A percentile compares a stretch with the other conserved stretches of the same genome.
These are phyloP conservation scores for Parascotia fuliginaria DNA, from an alignment of 2,888 invertebrate genomes.

Conservation along the genomic window DNA sequence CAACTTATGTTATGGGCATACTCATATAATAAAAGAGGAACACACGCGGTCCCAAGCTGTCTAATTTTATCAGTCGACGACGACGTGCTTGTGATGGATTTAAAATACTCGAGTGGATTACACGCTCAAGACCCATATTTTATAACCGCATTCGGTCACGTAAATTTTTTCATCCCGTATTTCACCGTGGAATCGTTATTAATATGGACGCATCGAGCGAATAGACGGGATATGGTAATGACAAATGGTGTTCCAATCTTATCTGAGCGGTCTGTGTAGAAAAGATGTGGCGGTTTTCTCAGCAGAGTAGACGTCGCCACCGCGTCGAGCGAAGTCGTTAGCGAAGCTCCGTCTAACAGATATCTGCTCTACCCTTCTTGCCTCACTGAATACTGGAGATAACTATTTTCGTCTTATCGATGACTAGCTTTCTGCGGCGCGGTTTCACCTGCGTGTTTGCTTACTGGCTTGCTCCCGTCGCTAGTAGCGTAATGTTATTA, in stretches of 20 bases:
- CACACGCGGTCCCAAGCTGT: constrained; percentile 50
- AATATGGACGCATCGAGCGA: constrained; percentile 30
- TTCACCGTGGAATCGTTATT: constrained; percentile 29
- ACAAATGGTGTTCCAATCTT: constrained; percentile 66
- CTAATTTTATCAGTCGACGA: constrained; percentile 58
- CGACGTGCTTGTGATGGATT: constrained; percentile 52
- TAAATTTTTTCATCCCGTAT: constrained; percentile 27
- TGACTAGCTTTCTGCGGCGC: too few species aligned
- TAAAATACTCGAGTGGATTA: constrained; percentile 50
- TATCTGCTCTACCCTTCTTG: constrained; percentile 55
- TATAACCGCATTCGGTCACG: constrained; percentile 39
- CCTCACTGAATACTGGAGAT: constrained; percentile 54
- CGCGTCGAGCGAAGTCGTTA: constrained; percentile 59
- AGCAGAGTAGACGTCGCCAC: constrained; percentile 59
- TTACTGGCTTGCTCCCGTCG: too few species aligned
- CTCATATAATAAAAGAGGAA: constrained; percentile 45
- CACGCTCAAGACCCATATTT: constrained; percentile 40
- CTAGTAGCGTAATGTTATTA: too few species aligned
- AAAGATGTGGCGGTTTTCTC: constrained; percentile 66
- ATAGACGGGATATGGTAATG: constrained; percentile 67
- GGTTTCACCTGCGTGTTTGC: too few species aligned
- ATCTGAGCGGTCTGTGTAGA: constrained; percentile 62
- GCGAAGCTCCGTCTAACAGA: constrained; percentile 62
- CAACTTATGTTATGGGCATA: constrained; percentile 53
- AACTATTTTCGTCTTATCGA: constrained; percentile 59